phyloP scores from a whole-genome alignment of 2,888 invertebrate genomes.

The Anorthoa munda region DNA sequence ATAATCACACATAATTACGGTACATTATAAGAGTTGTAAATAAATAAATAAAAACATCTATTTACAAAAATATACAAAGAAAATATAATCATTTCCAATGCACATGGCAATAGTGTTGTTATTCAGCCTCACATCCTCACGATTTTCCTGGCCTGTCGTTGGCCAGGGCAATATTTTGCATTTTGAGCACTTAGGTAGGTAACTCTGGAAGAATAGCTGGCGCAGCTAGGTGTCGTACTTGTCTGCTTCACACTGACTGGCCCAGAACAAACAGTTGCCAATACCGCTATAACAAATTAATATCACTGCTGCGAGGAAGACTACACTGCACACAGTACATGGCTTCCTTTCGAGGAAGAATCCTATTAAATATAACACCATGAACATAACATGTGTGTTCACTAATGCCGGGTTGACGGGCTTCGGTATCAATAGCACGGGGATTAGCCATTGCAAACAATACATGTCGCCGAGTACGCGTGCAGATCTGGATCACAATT shows the following conservation, averaged over 20 bases:
- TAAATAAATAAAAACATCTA: slow-evolving; percentile 73
- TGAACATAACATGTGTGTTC: slow-evolving; percentile 99
- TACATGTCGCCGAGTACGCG: slow-evolving; percentile 93
- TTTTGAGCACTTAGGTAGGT: slow-evolving; percentile 81
- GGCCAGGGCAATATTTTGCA: slow-evolving; percentile 78
- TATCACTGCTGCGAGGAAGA: slow-evolving; percentile 98
- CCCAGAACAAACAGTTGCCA: slow-evolving; percentile 98
- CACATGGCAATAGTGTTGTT: slow-evolving; percentile 55
- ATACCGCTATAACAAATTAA: slow-evolving; percentile 99
- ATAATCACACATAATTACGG: slow-evolving; percentile 57
- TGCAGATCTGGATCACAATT: slow-evolving; percentile 67
- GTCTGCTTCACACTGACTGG: slow-evolving; percentile 94
- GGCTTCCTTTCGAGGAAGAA: slow-evolving; percentile 99
- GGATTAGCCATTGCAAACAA: slow-evolving; percentile 99
- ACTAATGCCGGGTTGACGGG: slow-evolving; percentile 98
- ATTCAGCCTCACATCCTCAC: slow-evolving; percentile 58
- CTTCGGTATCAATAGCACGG: slow-evolving; percentile 98
- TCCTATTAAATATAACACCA: slow-evolving; percentile 98
- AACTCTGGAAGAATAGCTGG: slow-evolving; percentile 73
- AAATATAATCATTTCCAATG: slow-evolving; percentile 57
- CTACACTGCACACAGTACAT: slow-evolving; percentile 98
- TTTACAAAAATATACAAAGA: slow-evolving; percentile 84
- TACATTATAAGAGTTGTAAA: slow-evolving; percentile 46
- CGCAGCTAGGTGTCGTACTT: slow-evolving; percentile 89
- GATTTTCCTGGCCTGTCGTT: slow-evolving; percentile 67